Evolutionary conservation across 2,797 vertebrate genomes (phyloP).

Genomic region (Alosa sapidissima): DNA sequence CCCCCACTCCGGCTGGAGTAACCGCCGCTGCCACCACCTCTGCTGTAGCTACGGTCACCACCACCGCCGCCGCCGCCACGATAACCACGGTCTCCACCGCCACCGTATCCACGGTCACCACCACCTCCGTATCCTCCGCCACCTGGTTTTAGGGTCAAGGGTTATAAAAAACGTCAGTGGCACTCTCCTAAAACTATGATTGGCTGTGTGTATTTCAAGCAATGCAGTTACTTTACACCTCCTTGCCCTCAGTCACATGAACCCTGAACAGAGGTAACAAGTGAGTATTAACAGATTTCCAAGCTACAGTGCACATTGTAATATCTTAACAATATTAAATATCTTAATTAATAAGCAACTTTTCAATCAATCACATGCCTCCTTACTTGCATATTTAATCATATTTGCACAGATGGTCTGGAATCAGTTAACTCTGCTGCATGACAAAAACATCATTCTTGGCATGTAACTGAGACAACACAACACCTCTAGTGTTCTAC

Average conservation of each 20-base stretch:
- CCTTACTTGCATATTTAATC: no score
- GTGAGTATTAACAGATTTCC: no score
- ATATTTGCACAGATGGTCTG: no score
- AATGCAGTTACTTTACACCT: neutral
- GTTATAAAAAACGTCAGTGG: neutral
- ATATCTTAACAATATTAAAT: no score
- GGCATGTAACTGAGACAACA: neutral
- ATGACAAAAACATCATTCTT: neutral
- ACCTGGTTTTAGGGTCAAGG: neutral
- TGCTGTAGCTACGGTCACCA: constrained; percentile 58
- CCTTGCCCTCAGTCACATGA: no score
- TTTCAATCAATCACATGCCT: no score
- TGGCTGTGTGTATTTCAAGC: neutral
- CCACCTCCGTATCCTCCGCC: constrained; percentile 46
- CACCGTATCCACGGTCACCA: constrained; percentile 51
- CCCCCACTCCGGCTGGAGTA: constrained; percentile 55
- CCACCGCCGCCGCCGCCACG: constrained; percentile 16
- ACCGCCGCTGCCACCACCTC: constrained; percentile 46
- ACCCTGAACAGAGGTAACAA: no score
- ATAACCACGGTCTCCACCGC: constrained; percentile 59
- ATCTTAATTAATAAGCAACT: no score
- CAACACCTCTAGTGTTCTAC: neutral
- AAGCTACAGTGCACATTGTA: no score
- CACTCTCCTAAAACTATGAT: neutral
- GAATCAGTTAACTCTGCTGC: neutral